Evolutionary conservation across 2,113 vertebrate genomes (phyloP).

Genomic region (Cyanocitta stelleri): DNA sequence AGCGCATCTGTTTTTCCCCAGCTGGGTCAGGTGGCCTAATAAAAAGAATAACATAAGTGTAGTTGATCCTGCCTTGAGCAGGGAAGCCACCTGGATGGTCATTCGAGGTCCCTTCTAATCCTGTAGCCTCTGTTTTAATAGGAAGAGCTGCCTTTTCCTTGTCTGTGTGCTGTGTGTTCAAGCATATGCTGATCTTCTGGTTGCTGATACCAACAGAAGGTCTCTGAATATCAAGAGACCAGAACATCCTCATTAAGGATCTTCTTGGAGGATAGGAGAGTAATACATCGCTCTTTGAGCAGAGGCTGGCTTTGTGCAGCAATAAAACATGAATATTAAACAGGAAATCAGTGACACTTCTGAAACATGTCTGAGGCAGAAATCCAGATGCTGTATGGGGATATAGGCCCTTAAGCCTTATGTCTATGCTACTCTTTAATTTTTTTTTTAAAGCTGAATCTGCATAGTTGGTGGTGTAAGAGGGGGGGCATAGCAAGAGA

Average conservation of each 20-base stretch:
- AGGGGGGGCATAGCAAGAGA: background rate
- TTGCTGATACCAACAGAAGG: background rate
- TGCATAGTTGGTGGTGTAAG: background rate
- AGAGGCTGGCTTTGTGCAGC: slow-evolving; percentile 2
- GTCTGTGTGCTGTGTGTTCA: background rate
- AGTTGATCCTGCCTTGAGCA: background rate
- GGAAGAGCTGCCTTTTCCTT: background rate
- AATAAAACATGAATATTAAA: slow-evolving; percentile 52
- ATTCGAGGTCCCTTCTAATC: background rate
- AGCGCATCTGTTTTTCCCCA: background rate
- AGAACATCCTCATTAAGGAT: slow-evolving; percentile 24
- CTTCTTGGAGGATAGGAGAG: background rate
- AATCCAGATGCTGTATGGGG: slow-evolving; percentile 2
- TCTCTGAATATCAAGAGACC: slow-evolving; percentile 3
- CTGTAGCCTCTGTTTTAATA: background rate
- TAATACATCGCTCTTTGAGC: background rate
- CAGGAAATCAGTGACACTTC: slow-evolving; percentile 54
- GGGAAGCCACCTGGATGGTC: background rate
- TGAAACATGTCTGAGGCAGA: slow-evolving; percentile 34
- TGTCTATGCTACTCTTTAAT: background rate
- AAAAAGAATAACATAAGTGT: background rate
- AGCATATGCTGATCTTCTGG: background rate
- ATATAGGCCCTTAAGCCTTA: background rate
- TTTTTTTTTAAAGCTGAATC: background rate
- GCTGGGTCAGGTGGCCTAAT: background rate